Evolutionary conservation across 1,140 invertebrate genomes (phyloP).

Genomic region (Drosophila carrolli): DNA sequence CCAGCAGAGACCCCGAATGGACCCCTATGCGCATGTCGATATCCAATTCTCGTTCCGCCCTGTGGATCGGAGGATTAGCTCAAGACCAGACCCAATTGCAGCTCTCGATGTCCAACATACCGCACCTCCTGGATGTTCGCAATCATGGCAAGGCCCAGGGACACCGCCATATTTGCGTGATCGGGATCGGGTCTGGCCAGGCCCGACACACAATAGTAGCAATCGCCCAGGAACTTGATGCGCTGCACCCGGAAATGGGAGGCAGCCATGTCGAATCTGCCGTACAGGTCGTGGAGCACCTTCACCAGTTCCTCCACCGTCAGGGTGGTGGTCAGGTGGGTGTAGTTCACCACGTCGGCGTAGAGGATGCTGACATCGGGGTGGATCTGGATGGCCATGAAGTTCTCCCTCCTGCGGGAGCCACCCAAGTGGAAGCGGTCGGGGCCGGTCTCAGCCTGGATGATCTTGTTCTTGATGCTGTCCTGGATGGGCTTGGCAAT

Average conservation of each 20-base stretch:
- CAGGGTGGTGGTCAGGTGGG: slow-evolving; percentile 93
- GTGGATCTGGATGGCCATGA: slow-evolving; percentile 94
- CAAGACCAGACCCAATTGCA: neutral
- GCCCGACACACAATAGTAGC: slow-evolving; percentile 96
- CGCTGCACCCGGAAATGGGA: slow-evolving; percentile 89
- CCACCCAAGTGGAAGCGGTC: neutral
- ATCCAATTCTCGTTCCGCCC: slow-evolving; percentile 89
- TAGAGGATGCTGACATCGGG: slow-evolving; percentile 96
- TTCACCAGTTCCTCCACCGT: slow-evolving; percentile 93
- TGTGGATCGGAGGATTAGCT: slow-evolving; percentile 49
- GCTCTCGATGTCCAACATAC: slow-evolving; percentile 55
- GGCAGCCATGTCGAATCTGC: slow-evolving; percentile 96
- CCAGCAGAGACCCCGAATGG: slow-evolving; percentile 95
- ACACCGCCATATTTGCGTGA: slow-evolving; percentile 94
- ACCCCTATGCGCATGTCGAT: slow-evolving; percentile 99
- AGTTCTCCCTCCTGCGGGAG: slow-evolving; percentile 85
- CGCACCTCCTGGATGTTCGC: slow-evolving; percentile 91
- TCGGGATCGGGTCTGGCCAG: slow-evolving; percentile 89
- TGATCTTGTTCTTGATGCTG: slow-evolving; percentile 89
- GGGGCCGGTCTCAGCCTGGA: slow-evolving; percentile 58
- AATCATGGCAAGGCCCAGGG: slow-evolving; percentile 96
- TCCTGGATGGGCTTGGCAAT: slow-evolving; percentile 91
- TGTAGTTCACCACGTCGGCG: slow-evolving; percentile 98
- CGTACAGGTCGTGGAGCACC: slow-evolving; percentile 96
- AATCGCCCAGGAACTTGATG: slow-evolving; percentile 97